A percentile compares a stretch with the other conserved stretches of the same genome.
Conservation (phyloP, 2,888 invertebrate genomes). For the Digitonthophagus gazella region DNA sequence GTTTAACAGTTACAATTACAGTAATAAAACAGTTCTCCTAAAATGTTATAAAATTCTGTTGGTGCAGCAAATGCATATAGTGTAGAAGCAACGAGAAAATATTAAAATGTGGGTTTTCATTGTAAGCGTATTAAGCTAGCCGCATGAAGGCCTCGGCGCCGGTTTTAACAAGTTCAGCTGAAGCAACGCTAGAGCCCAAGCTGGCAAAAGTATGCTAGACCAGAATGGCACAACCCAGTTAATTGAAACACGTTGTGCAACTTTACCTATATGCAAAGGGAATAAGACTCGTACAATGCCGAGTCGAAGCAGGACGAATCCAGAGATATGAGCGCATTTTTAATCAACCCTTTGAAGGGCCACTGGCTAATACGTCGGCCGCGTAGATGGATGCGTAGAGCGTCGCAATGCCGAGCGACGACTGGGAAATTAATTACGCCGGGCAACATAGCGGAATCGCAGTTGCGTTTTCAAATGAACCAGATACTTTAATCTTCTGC, state of each 20-base stretch:
- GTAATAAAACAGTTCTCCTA: background rate
- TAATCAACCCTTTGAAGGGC: constrained; percentile 10
- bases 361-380: background rate
- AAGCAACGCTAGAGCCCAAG: background rate
- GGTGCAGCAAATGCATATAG: background rate
- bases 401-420: background rate
- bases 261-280: constrained; percentile 8
- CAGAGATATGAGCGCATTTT: constrained; percentile 6
- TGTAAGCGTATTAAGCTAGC: background rate
- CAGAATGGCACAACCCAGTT: background rate
- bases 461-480: constrained; percentile 8
- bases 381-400: background rate
- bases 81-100: background rate
- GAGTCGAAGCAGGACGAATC: background rate
- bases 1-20: background rate
- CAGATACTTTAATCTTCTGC: background rate
- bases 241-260: constrained; percentile 14
- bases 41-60: background rate
- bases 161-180: background rate
- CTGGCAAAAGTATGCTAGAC: background rate
- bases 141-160: background rate
- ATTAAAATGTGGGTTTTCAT: background rate
- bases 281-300: constrained; percentile 11
- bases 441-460: background rate
- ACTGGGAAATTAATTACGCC: background rate